A percentile compares a stretch with the other conserved stretches of the same genome.
Evolutionary conservation across 1,140 invertebrate species (phyloP).

Genomic region (Drosophila parabipectinata): DNA sequence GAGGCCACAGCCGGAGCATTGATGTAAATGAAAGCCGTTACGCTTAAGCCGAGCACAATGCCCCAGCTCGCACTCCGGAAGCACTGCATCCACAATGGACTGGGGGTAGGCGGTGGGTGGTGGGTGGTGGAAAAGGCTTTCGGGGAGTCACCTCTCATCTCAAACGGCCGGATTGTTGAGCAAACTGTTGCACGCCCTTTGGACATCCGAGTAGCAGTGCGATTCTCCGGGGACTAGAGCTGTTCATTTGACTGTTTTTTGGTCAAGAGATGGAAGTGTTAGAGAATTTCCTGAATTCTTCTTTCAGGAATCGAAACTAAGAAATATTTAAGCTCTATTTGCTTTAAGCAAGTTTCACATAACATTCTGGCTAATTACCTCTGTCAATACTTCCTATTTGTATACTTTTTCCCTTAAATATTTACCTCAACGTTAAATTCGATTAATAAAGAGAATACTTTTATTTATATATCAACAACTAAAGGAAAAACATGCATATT

Average conservation of each 20-base stretch:
- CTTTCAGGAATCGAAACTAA: background rate
- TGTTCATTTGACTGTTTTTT: background rate
- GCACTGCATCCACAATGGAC: slow-evolving; percentile 90
- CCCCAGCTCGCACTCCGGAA: slow-evolving; percentile 89
- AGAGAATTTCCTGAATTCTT: background rate
- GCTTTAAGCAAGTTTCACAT: background rate
- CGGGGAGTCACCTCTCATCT: slow-evolving; percentile 12
- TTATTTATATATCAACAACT: background rate
- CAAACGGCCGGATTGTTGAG: slow-evolving; percentile 40
- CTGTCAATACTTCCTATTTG: background rate
- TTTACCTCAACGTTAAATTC: background rate
- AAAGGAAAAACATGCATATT: too few relatives aligned
- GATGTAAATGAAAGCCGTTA: slow-evolving; percentile 89
- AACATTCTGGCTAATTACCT: background rate
- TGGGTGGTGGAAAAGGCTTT: background rate
- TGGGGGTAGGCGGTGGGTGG: slow-evolving; percentile 86
- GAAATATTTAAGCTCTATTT: background rate
- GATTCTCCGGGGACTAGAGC: background rate
- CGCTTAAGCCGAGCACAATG: slow-evolving; percentile 88
- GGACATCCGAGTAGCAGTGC: slow-evolving; percentile 49
- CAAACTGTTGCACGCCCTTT: slow-evolving; percentile 72
- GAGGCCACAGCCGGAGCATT: slow-evolving; percentile 89
- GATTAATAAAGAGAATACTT: too few relatives aligned
- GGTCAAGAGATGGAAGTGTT: background rate
- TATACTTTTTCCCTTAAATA: background rate